These are phyloP conservation scores for Pseudomyrmex gracilis DNA, from an alignment of 1,140 invertebrate species.

Conservation along the genomic window DNA sequence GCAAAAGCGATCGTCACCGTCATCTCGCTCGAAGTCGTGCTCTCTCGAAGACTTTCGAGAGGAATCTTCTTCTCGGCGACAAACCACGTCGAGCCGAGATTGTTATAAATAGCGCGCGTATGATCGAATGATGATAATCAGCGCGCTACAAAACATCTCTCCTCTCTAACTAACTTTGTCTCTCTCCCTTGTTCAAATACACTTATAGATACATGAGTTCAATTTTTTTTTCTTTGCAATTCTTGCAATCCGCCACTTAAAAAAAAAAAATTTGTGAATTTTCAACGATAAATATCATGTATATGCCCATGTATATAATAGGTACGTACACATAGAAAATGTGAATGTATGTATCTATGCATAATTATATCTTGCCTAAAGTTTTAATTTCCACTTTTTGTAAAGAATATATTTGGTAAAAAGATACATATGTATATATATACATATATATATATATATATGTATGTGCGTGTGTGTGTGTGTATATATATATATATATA, in stretches of 20 bases:
- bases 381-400: too few relatives aligned
- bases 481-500: conserved; percentile 10
- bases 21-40: conserved; percentile 45
- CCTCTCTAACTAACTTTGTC: conserved; percentile 5
- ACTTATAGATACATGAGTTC: conserved; percentile 2
- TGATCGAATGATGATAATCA: conserved; percentile 16
- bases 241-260: too few relatives aligned
- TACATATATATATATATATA: conserved; percentile 6
- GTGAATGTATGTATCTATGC: too few relatives aligned
- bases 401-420: too few relatives aligned
- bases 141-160: conserved; percentile 2
- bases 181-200: conserved; percentile 18
- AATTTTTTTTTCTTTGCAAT: too few relatives aligned
- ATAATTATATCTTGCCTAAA: too few relatives aligned
- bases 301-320: too few relatives aligned
- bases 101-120: too few relatives aligned
- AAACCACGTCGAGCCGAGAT: neutral
- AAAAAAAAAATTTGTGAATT: too few relatives aligned
- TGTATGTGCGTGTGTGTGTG: conserved; percentile 6
- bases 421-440: conserved; percentile 30
- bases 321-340: neutral
- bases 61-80: neutral
- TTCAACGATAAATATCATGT: too few relatives aligned
- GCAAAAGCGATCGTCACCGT: conserved; percentile 64
- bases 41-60: neutral